Base-by-base conservation (phyloP, 2,888 invertebrate species). In the Xestoiulus laeticollis region DNA sequence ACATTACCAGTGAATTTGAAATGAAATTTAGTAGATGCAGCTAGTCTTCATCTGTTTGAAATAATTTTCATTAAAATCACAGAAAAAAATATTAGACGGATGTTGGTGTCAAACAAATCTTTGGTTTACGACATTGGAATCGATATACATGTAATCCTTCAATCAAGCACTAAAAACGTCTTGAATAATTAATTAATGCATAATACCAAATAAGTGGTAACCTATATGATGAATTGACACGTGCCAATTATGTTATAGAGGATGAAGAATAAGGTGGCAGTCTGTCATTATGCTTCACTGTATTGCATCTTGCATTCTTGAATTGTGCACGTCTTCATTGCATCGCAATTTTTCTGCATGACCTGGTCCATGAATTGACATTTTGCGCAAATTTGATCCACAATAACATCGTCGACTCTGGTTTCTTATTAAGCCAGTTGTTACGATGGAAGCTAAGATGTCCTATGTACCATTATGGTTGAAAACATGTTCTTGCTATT, bases 381-480 rank as follows among this genome's bases (percentile, higher is more conserved):
- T 30, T 30, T 78, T 78, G 10, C 78, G 78, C 14, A 30, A 78
- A 30, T 26, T 4, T 16, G 53, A n/a, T n/a, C n/a, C 53, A 16
- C 16, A 12, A 48, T 48, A 48, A 22, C 12, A 8, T 26, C 26
- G 30, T 78, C 78, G 30, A 26, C 26, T 78, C 78, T 78, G 78
- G 38, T 78, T 78, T 78, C 26, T 22, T 26, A 0, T 26, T 26
- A 12, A 30, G 78, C 30, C 78, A 30, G 22, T 1, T 68, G 59
- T 68, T 68, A 22, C 8, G 8, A n/a, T n/a, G 2, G 78, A 30
- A 16, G 30, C 30, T 48, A 86, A 32, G 22, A 53, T 86, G 86
- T 86, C 86, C 86, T 43, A 30, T 86, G 44, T 8, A 86, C 86
- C 19, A 26, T 86, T 26, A 86, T 48, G 16, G 86, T 1, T 44